A percentile compares a stretch with the other conserved stretches of the same genome.
phyloP scores from a whole-genome alignment of 2,113 vertebrate genomes.

The Phalacrocorax pelagicus region DNA sequence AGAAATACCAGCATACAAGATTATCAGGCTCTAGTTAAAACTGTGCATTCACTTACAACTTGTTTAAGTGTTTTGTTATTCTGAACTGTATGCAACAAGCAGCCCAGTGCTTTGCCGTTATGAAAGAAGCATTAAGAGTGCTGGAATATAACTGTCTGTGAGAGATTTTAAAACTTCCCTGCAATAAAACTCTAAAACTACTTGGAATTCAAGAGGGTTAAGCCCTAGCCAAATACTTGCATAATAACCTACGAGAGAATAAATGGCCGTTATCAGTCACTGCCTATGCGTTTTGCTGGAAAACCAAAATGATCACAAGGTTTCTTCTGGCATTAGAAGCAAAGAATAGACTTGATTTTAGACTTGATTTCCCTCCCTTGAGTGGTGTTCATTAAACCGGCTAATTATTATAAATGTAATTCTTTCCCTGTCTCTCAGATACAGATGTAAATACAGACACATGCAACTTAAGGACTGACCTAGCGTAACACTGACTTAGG shows the following conservation, averaged over 20 bases:
- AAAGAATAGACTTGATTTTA: conserved; percentile 17
- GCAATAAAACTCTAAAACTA: neutral
- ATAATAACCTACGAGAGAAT: neutral
- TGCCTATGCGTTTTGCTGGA: neutral
- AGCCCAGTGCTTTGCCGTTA: neutral
- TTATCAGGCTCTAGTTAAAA: neutral
- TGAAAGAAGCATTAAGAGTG: neutral
- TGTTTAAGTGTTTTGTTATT: neutral
- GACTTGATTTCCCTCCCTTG: neutral
- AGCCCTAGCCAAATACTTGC: conserved; percentile 28
- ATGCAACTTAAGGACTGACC: neutral
- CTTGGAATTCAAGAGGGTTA: neutral
- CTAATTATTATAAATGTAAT: conserved; percentile 6
- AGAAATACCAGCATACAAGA: neutral
- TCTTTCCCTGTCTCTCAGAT: neutral
- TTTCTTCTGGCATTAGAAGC: neutral
- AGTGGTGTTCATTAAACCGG: neutral
- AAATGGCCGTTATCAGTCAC: conserved; percentile 9
- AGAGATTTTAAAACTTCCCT: neutral
- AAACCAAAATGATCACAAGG: neutral
- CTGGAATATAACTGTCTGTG: neutral
- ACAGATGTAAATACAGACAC: neutral
- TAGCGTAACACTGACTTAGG: neutral
- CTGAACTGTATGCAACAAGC: neutral
- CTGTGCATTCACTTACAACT: neutral